Base-by-base conservation (phyloP, 2,888 invertebrate species). In the Siphlonurus alternatus region DNA sequence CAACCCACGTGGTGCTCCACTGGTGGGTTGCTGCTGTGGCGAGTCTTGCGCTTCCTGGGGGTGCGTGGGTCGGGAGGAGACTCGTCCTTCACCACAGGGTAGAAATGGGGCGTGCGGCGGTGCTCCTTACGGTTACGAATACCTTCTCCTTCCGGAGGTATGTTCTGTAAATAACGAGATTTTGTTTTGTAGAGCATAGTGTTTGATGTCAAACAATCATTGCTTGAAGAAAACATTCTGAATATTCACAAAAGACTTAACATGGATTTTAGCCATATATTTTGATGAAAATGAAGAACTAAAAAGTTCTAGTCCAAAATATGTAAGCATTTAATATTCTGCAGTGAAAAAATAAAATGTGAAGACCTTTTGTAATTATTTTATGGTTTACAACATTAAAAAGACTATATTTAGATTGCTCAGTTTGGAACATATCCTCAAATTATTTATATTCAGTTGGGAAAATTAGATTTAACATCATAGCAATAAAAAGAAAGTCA, bases 1-100 rank as follows among this genome's bases (percentile, higher is more conserved):
- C 98, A 99, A 20, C 98, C 98, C 53, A 98, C 91, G 73, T 96
- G 94, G 72, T 92, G 88, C 75, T 96, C 96, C 66, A 90, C 85
- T 0, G 95, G 95, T 60, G 96, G 96, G 80, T 97, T 94, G 69
- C 83, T 87, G 71, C 88, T 91, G 77, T 95, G 92, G n/a, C 91
- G 81, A 1, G 93, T 92, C 79, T 94, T 94, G 70, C 91, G 84
- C 75, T 94, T 93, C 23, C 90, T 81, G 1, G 87, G 87, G 1
- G 86, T 86, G 67, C 82, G 78, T 15, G 83, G 83, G 78, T 85
- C 85, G 3, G 79, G 79, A 1, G 76, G 63, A 75, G 80, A 72
- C 77, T 80, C 69, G 71, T 92, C 91, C 76, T 95, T 95, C 67
- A 88, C 89, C 5, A 96, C 95, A 0, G 96, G 95, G 77, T 94